Evolutionary conservation across 2,797 vertebrate species (phyloP), one percentile per base, ranked within the genome.

Genomic region (Premnoplex brunnescens): DNA sequence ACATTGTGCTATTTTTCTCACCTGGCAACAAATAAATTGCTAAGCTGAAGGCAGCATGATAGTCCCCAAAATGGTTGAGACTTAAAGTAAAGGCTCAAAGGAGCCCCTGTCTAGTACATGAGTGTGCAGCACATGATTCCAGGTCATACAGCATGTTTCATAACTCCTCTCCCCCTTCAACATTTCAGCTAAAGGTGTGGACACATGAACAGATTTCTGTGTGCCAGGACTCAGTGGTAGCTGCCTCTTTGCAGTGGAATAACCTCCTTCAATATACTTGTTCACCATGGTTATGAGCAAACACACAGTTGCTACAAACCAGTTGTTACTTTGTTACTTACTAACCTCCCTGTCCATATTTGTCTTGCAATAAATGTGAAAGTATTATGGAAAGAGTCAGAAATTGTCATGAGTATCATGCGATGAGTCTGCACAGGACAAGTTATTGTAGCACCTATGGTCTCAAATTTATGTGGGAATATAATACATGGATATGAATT

Each of bases 1-100:
- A 37, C 20, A 67, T 85, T 16, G 10, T 80, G 81, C 75, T 72
- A 7, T 81, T 91, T 94, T 89, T 78, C 49, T 86, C 27, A 58
- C 12, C 9, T 1, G 1, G 14, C 49, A 72, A 36, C 66, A 94
- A 78, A 64, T 72, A 75, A 51, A 78, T 79, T 52, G 44, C 52
- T 26, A 41, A 91, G 7, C 8, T 81, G 58, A 93, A 80, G 23
- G 41, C n/a, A 60, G 10, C 52, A 18, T 43, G 27, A 58, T 81
- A 74, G 75, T 55, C n/a, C 43, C 19, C 39, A 66, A 28, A 66
- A 44, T 39, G 18, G 3, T 23, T 92, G 43, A 78, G 54, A 41
- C 6, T 75, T 68, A 49, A 0, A 24, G 19, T 60, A 76, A 80
- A 77, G 24, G 48, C 62, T 37, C 27, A 15, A 43, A 91, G 58